These are phyloP conservation scores for Rhinatrema bivittatum DNA, from an alignment of 2,797 vertebrate genomes.

Conservation along the genomic window DNA sequence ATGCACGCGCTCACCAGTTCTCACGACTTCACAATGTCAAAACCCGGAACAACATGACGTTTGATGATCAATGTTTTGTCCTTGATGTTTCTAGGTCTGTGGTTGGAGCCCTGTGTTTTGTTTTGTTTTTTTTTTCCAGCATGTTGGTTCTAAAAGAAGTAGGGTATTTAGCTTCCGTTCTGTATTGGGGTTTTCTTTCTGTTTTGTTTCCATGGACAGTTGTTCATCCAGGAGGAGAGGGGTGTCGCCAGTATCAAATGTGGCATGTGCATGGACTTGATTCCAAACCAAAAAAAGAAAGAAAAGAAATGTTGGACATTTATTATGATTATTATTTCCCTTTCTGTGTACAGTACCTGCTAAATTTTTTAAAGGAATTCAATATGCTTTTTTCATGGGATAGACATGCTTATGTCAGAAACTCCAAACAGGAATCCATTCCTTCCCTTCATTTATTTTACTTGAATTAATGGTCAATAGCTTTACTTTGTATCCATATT, in stretches of 20 bases:
- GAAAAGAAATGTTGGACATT: not conserved
- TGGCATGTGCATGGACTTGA: conserved; percentile 68
- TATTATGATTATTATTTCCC: not conserved
- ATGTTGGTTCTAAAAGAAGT: conserved; percentile 46
- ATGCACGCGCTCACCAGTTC: conserved; percentile 30
- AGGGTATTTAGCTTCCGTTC: conserved; percentile 35
- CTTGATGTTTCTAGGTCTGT: conserved; percentile 51
- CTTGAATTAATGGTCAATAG: conserved; percentile 40
- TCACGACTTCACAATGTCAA: conserved; percentile 47
- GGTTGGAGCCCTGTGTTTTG: conserved; percentile 45
- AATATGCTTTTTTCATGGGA: conserved; percentile 16
- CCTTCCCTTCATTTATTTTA: conserved; percentile 32
- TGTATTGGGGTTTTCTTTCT: conserved; percentile 33
- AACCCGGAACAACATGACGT: conserved; percentile 44
- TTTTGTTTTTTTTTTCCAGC: conserved; percentile 16
- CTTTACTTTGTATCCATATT: conserved; percentile 44
- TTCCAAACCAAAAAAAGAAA: conserved; percentile 33
- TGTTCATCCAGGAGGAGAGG: conserved; percentile 42
- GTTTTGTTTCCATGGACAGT: conserved; percentile 14
- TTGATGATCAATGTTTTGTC: conserved; percentile 51
- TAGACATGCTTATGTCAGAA: conserved; percentile 45
- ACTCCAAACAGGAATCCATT: conserved; percentile 40
- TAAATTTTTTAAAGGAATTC: not conserved
- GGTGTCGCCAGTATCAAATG: conserved; percentile 62
- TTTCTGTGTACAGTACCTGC: not conserved